Evolutionary conservation across 2,113 vertebrate species (phyloP), one percentile per base, ranked within the genome.

Genomic region (Mungos mungo): DNA sequence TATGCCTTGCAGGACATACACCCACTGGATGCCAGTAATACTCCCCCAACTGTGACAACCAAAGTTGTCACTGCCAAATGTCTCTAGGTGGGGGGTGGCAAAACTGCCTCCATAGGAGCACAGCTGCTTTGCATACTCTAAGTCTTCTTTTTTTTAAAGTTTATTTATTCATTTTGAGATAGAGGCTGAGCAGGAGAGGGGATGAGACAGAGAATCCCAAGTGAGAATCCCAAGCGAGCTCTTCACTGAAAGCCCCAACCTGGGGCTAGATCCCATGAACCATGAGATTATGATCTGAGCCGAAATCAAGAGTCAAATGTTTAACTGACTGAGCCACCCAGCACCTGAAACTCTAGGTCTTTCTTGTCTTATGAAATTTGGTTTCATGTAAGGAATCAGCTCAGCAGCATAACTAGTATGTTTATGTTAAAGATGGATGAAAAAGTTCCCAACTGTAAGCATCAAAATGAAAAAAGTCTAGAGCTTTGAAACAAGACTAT

Each of bases 291-390:
- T 60, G 57, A 60, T 21, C 21, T 60, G 7, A 60, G 57, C 57
- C 18, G 7, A 60, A 60, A 60, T 60, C 57, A 60, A 60, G 54
- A 60, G 57, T 60, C 57, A 23, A 19, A 60, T 23, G 57, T 60
- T 23, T 60, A 60, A 60, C 57, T 60, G 57, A 60, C 57, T 60
- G 57, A 60, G 21, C 21, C 57, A 60, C 57, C 57, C 57, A 23
- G 57, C 57, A 60, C 57, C 21, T 23, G 19, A 60, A 60, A 72
- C 68, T 90, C 90, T 72, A 83, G 69, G 52, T 29, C 90, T 89
- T 97, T 71, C 57, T 93, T 54, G 45, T 79, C 45, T 27, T 96
- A 74, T 72, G 94, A 97, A 97, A 95, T 74, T 41, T 88, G 95
- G 93, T 80, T 94, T 77, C 29, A 71, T 21, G 27, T 19, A 92